Percentiles rank a stretch among this genome's conserved stretches.
phyloP scores from a whole-genome alignment of 92 coral and sea anemone species.

The Zoanthus sociatus region DNA sequence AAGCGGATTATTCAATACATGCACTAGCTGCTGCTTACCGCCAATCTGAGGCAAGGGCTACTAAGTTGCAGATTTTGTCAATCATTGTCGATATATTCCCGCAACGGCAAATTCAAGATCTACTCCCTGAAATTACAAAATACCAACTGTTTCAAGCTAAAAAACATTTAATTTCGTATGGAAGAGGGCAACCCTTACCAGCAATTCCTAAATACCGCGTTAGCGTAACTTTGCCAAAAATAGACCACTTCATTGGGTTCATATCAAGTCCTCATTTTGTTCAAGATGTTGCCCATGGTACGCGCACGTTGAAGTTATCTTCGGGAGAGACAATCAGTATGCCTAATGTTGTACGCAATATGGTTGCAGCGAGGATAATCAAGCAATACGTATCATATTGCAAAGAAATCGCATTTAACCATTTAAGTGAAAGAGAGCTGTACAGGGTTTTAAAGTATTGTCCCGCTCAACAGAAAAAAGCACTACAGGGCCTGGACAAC shows the following conservation, averaged over 20 bases:
- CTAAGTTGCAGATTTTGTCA: too few relatives aligned
- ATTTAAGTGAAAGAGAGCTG: too few relatives aligned
- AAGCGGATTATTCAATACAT: too few relatives aligned
- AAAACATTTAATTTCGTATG: conserved; percentile 44
- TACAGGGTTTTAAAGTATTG: too few relatives aligned
- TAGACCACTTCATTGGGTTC: conserved; percentile 64
- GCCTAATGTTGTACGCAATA: conserved; percentile 66
- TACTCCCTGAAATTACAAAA: conserved; percentile 26
- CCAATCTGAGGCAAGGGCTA: too few relatives aligned
- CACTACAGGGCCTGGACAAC: too few relatives aligned
- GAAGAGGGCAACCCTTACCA: conserved; percentile 60
- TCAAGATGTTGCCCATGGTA: conserved; percentile 66
- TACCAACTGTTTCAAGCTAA: conserved; percentile 61
- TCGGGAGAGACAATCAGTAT: conserved; percentile 61
- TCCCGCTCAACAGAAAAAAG: too few relatives aligned
- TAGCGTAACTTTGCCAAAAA: conserved; percentile 54
- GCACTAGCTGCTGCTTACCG: too few relatives aligned
- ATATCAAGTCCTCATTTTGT: conserved; percentile 60
- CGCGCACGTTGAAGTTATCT: conserved; percentile 55
- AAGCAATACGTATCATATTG: too few relatives aligned
- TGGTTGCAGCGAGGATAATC: conserved; percentile 34
- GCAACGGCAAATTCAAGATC: too few relatives aligned
- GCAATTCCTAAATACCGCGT: conserved; percentile 60
- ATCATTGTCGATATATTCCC: too few relatives aligned
- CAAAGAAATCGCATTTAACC: too few relatives aligned